These are phyloP conservation scores for Margaritifera margaritifera DNA, from an alignment of 2,888 invertebrate genomes.

Conservation along the genomic window DNA sequence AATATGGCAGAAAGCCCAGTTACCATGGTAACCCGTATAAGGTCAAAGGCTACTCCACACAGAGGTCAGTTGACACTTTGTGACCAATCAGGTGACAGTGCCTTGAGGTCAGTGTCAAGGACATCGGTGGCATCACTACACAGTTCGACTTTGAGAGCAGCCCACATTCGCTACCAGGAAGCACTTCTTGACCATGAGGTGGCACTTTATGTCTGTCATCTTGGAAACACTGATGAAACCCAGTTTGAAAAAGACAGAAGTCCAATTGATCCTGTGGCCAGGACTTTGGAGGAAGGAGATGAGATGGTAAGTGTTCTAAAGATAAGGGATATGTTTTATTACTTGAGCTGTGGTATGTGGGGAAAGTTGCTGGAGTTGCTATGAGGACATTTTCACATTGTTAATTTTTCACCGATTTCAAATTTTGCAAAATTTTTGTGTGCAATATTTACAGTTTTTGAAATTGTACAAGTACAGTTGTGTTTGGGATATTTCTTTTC, in stretches of 20 bases:
- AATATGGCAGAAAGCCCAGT: conserved; percentile 5
- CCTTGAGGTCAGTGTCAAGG: conserved; percentile 3
- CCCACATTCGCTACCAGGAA: conserved; percentile 20
- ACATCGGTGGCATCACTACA: too few species aligned
- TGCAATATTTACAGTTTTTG: too few species aligned
- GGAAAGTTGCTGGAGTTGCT: too few species aligned
- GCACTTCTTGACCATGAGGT: conserved; percentile 31
- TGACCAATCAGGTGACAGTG: not conserved
- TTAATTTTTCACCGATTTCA: too few species aligned
- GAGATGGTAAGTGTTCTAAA: conserved; percentile 26
- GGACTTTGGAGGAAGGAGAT: conserved; percentile 26
- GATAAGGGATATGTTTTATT: too few species aligned
- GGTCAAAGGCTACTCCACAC: not conserved
- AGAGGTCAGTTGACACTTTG: not conserved
- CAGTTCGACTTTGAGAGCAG: conserved; percentile 1
- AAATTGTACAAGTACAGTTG: too few species aligned
- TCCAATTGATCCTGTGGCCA: conserved; percentile 28
- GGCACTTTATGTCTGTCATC: conserved; percentile 15
- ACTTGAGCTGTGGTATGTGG: too few species aligned
- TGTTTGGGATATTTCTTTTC: too few species aligned
- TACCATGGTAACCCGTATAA: not conserved
- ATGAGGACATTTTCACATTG: too few species aligned
- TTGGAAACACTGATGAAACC: conserved; percentile 2
- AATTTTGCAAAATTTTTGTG: too few species aligned
- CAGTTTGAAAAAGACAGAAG: not conserved